Conservation (phyloP, 2,888 invertebrate genomes). For the Congeria kusceri region DNA sequence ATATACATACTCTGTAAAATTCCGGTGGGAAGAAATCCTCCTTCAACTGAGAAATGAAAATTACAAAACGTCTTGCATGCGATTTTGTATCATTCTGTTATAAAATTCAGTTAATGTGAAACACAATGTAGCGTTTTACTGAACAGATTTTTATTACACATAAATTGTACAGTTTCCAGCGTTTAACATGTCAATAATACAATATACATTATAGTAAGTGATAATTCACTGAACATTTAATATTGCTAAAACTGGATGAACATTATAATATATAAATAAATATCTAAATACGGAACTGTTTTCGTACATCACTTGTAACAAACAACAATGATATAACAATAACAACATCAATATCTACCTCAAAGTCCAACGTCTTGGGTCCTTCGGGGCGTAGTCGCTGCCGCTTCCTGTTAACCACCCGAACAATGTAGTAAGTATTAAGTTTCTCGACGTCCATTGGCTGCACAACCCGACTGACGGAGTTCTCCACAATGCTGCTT, state of each 20-base stretch:
- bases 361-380: constrained; percentile 7
- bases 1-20: not conserved
- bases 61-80: not conserved
- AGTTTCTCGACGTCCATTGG: not conserved
- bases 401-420: constrained; percentile 3
- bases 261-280: not conserved
- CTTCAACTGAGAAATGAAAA: not conserved
- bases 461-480: not conserved
- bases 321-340: too few relatives aligned
- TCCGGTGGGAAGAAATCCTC: not conserved
- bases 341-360: too few relatives aligned
- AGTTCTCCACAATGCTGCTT: constrained; percentile 3
- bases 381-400: constrained; percentile 4
- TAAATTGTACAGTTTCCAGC: too few relatives aligned
- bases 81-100: not conserved
- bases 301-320: not conserved
- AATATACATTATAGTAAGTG: too few relatives aligned
- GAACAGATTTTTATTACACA: too few relatives aligned
- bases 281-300: too few relatives aligned
- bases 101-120: too few relatives aligned
- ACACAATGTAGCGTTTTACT: too few relatives aligned
- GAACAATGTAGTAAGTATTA: not conserved
- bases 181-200: too few relatives aligned
- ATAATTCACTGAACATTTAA: too few relatives aligned
- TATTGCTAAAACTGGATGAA: not conserved